Base-by-base conservation (phyloP, 2,797 vertebrate species). In the Pseudotriccus pelzelni region DNA sequence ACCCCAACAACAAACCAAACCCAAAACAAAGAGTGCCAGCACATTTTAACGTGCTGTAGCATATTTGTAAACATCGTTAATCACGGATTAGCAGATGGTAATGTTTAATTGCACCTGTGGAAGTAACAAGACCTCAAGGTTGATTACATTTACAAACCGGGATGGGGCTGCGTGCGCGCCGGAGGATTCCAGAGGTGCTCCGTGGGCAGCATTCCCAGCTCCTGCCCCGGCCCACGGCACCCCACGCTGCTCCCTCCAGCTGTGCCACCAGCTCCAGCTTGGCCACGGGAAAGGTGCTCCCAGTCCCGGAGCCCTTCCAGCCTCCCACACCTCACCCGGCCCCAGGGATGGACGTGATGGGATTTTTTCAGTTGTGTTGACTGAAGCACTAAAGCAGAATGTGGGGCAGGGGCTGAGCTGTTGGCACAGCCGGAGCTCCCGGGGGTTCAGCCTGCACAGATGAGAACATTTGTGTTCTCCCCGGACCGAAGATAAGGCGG, bases 81-180 rank as follows among this genome's bases (percentile, higher is more conserved):
- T 99, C 98, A 99, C 97, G 97, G 98, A 98, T 99, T 98, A 99
- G 98, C 99, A 99, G 98, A 99, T 99, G 98, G 98, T 97, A 97
- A 98, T 96, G 98, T 98, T 99, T 99, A 99, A 99, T 99, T 99
- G 98, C 98, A 98, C 98, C 98, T 98, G 98, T 98, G 98, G 98
- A 99, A 98, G 98, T 72, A 98, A 98, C 98, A 97, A 98, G 98
- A 99, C 98, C 98, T 98, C 97, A 89, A 98, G 98, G 98, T 98
- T 98, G 98, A 98, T 98, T 98, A 98, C 98, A 98, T 99, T 99
- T 98, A 98, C 98, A 95, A 97, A 98, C 96, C 87, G 50, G 76
- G 92, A 93, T 56, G 85, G 98, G 97, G 94, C 97, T 95, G 93
- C 1, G 41, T n/a, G 95, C 32, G 36, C 58, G 22, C 58, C 20